phyloP scores from a whole-genome alignment of 1,140 invertebrate species.

The Phocides pigmalion region DNA sequence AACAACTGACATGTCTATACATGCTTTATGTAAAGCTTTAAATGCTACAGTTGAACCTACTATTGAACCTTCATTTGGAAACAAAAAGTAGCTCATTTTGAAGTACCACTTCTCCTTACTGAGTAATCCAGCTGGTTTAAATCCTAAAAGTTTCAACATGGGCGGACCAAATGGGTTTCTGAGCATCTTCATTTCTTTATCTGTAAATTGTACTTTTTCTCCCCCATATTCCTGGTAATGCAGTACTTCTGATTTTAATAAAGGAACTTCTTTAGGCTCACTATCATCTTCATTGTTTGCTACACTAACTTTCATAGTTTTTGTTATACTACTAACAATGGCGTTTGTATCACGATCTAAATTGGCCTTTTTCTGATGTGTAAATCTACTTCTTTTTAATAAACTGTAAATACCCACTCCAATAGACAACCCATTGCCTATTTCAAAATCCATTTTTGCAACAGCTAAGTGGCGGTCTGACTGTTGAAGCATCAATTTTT shows the following conservation, averaged over 20 bases:
- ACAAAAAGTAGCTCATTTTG: slow-evolving; percentile 69
- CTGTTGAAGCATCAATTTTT: slow-evolving; percentile 59
- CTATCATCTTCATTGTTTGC: slow-evolving; percentile 39
- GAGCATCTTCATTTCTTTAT: slow-evolving; percentile 64
- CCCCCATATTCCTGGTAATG: slow-evolving; percentile 66
- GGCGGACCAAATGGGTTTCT: slow-evolving; percentile 73
- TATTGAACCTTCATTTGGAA: slow-evolving; percentile 68
- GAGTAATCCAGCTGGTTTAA: slow-evolving; percentile 63
- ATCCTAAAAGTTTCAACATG: slow-evolving; percentile 71
- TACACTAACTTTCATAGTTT: slow-evolving; percentile 58
- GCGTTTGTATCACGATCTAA: slow-evolving; percentile 66
- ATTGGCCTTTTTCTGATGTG: slow-evolving; percentile 55
- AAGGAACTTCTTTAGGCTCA: slow-evolving; percentile 54
- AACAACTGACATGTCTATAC: slow-evolving; percentile 58
- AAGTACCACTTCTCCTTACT: slow-evolving; percentile 76
- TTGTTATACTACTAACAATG: slow-evolving; percentile 58
- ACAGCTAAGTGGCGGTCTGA: slow-evolving; percentile 67
- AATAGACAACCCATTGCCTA: slow-evolving; percentile 63
- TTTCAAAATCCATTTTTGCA: slow-evolving; percentile 64
- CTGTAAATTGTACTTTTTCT: slow-evolving; percentile 66
- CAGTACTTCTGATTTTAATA: slow-evolving; percentile 67
- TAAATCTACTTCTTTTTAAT: slow-evolving; percentile 50
- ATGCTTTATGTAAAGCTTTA: slow-evolving; percentile 72
- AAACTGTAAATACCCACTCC: slow-evolving; percentile 68
- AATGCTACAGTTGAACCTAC: slow-evolving; percentile 73